Evolutionary conservation across 2,888 invertebrate genomes (phyloP), one percentile per base, ranked within the genome.

Genomic region (Lithophane ornitopus): DNA sequence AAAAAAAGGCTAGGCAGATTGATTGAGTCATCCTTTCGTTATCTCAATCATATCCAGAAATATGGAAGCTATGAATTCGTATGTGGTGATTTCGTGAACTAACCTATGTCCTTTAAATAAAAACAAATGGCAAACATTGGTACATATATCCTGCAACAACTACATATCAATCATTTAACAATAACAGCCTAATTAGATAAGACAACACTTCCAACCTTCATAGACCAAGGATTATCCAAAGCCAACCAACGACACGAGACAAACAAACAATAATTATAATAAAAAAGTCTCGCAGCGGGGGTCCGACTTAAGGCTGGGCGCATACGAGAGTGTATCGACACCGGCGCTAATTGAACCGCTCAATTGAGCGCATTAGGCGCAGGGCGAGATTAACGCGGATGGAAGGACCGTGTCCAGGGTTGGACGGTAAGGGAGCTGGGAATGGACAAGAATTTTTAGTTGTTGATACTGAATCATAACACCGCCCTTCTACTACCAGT

Each of bases 311-410:
- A 81, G 62, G 70, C 74, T 49, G 58, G 69, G 76, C 74, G 54
- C 71, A 82, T 76, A 85, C 75, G 70, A 75, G 73, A 76, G 70
- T 70, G 78, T 79, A 85, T 89, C 88, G 88, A 87, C 89, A 85
- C 87, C 88, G 82, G 67, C 77, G 84, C 91, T 92, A 92, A 92
- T 92, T 92, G 92, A 89, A 86, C 91, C 90, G 88, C 89, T 92
- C 91, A 89, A 91, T 92, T 89, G 89, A 86, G 75, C 85, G 85
- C 85, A 87, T 90, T 87, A 88, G 86, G 85, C 81, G 75, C 74
- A 88, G 87, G 89, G 88, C 80, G 87, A 86, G 82, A 87, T 86
- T 85, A 86, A 87, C 85, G 88, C 84, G 81, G 72, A 77, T 66
- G 39, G n/a, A 1, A 14, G 26, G 44, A 46, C 52, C 12, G 86